Evolutionary conservation across 2,113 vertebrate genomes (phyloP), one percentile per base, ranked within the genome.

Genomic region (Chaetorhynchus papuensis): DNA sequence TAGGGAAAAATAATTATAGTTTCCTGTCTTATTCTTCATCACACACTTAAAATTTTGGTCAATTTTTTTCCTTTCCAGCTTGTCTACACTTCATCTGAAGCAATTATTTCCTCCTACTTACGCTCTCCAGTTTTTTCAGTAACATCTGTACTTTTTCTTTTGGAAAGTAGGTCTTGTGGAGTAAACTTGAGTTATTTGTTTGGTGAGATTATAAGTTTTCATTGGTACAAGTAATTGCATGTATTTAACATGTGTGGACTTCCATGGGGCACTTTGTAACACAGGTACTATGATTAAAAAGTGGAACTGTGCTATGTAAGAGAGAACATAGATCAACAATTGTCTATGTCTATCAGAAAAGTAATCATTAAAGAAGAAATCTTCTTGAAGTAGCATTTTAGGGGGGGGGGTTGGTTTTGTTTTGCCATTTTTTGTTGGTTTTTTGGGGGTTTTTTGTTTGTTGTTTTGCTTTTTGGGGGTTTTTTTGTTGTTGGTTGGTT

Each of bases 311-410:
- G 24, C 9, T 49, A 1, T 26, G 9, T 27, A 39, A 9, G 64
- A 41, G 11, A 54, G 5, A n/a, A 31, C 12, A 37, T 3, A 15
- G 23, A 39, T 57, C 23, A 37, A 60, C 23, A 77, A 18, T 22
- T 64, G 3, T 35, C n/a, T 2, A 33, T 64, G 3, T 35, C n/a
- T 2, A 33, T 13, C 2, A 2, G 52, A 16, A 64, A 83, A 45
- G 3, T 7, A 61, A 16, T 37, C 10, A 33, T 30, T 24, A 63
- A 37, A 17, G 22, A 88, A 78, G 8, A 78, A 74, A 61, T 16
- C 14, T 50, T 42, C 33, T 24, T 49, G 13, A 86, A 42, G 17
- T 30, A 14, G 2, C 2, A 1, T 1, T 3, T 10, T 11, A 1
- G 1, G 6, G 47, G 23, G 47, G 12, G 7, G 13, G 47, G 13